Evolutionary conservation across 2,797 vertebrate species (phyloP).

Genomic region (Myotis vivesi): DNA sequence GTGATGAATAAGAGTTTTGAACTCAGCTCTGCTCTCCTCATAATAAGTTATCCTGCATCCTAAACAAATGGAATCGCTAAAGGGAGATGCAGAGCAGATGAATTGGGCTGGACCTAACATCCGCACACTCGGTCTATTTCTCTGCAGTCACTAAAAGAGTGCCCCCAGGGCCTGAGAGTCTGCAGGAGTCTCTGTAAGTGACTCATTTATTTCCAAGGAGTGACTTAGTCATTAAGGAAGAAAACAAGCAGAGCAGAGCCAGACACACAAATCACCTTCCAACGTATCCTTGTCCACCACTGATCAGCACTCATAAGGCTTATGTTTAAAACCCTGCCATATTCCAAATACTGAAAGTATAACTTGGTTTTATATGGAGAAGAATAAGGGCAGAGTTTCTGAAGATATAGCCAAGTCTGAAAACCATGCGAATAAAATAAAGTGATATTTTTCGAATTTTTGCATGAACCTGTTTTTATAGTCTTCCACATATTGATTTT

Average conservation of each 20-base stretch:
- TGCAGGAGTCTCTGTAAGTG: constrained; percentile 50
- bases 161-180: constrained; percentile 10
- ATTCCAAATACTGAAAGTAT: neutral
- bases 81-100: constrained; percentile 57
- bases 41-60: constrained; percentile 56
- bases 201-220: constrained; percentile 68
- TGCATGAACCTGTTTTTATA: neutral
- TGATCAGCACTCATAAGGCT: neutral
- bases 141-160: constrained; percentile 55
- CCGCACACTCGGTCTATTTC: constrained; percentile 45
- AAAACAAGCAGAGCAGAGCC: constrained; percentile 34
- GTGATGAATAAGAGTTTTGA: constrained; percentile 62
- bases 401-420: neutral
- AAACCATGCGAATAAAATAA: neutral
- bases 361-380: neutral
- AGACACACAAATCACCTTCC: constrained; percentile 60
- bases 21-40: neutral
- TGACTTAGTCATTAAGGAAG: constrained; percentile 54
- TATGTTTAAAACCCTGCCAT: neutral
- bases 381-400: neutral
- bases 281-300: neutral
- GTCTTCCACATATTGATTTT: constrained; percentile 19
- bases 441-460: neutral
- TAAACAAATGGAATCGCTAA: constrained; percentile 47
- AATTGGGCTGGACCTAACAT: constrained; percentile 43